Base-by-base conservation (phyloP, 2,113 vertebrate genomes). In the Promerops cafer region DNA sequence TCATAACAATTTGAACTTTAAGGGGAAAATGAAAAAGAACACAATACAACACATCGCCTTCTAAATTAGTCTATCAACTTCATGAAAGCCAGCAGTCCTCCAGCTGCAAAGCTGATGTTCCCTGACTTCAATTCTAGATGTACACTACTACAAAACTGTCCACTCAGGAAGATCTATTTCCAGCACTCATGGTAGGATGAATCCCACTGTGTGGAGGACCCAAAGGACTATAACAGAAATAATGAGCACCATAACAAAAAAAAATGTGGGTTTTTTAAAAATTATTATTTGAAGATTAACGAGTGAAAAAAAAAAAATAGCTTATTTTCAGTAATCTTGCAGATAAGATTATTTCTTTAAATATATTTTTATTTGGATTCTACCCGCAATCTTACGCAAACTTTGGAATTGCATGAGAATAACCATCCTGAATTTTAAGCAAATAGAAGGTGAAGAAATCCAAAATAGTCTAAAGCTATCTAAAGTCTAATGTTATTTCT, bases 211-310 rank as follows among this genome's bases (percentile, higher is more conserved):
- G 16, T 45, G 53, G 74, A 66, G 10, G 13, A 63, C 6, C 2
- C 11, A 63, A 50, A n/a, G 10, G 37, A 64, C 8, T 54, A 13
- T 7, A 30, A 69, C 7, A 75, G 40, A 86, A 85, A 52, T 52
- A 1, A 44, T 11, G 4, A 75, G 3, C 37, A 60, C 4, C 18
- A 1, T n/a, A 42, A 60, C 6, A 83, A 85, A 81, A 53, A 16
- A 8, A 16, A 6, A 4, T 3, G 6, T 10, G 2, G 2, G 1
- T 3, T 13, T 70, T 16, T 31, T 11, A 3, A 45, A n/a, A 53
- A 30, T 37, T 66, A 28, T 40, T 65, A 9, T 49, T 87, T 56
- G 28, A 61, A 91, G 14, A 76, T 28, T 6, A 80, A 44, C 5
- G 78, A 44, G 10, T 53, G 1, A 7, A 30, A 56, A 60, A 71